Base-by-base conservation (phyloP, 92 coral and sea anemone genomes). In the Epizoanthus scotinus region DNA sequence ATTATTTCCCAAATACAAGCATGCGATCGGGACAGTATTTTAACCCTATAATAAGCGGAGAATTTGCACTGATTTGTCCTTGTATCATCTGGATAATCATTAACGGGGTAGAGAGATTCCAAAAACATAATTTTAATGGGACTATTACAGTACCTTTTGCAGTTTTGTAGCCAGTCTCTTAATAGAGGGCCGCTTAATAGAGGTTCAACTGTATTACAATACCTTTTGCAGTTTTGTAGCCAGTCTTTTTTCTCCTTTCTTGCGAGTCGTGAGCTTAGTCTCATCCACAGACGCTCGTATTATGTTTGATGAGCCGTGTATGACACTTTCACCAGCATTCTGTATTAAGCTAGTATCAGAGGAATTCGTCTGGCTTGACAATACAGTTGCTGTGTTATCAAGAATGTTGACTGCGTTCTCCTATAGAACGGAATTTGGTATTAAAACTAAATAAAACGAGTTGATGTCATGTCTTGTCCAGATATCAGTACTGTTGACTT, bases 231-330 rank as follows among this genome's bases (percentile, higher is more conserved):
- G 67, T 5, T 38, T 38, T 18, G n/a, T n/a, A 10, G 3, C 36
- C 25, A 6, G 29, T 19, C 55, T 75, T 2, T 27, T 14, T 13
- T 14, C 40, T 5, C 1, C 61, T 53, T 53, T 71, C 10, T 28
- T 8, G 56, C 36, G 22, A 34, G 24, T 53, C 27, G 40, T 20
- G 28, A 57, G 18, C 36, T 82, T 31, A 5, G 94, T 93, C 24
- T 66, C 87, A 83, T 60, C 56, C 1, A 92, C 87, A 26, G 92
- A 73, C 17, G 90, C 94, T 3, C 58, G 73, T 57, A 93, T 83
- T 49, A 93, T 64, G 81, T 93, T 93, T 1, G 94, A 86, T 20
- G 89, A 87, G 56, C 97, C 97, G 52, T 88, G 87, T 7, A 93
- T 91, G 58, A 93, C 90, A 50, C 94, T 88, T 38, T 78, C 83